These are phyloP conservation scores for Bothrops jararaca DNA, from an alignment of 2,113 vertebrate genomes.

Conservation along the genomic window DNA sequence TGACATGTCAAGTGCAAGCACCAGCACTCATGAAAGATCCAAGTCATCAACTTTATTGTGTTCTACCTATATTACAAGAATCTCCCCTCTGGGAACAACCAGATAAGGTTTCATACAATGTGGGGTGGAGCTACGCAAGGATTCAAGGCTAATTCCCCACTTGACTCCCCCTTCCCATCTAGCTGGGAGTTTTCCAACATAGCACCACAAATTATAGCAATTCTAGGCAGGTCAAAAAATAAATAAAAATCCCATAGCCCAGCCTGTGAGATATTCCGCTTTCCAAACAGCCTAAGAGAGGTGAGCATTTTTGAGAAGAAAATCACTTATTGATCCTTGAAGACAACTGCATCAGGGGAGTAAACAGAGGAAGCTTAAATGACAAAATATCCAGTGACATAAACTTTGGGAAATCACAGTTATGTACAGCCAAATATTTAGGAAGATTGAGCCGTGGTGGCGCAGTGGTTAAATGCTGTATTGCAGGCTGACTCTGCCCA, in stretches of 20 bases:
- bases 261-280: background rate
- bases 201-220: background rate
- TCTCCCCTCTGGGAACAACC: background rate
- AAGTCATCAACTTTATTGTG: background rate
- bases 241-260: background rate
- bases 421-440: background rate
- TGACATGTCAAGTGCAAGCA: background rate
- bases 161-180: background rate
- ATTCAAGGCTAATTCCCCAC: background rate
- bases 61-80: background rate
- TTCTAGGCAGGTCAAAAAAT: background rate
- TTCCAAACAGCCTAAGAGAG: background rate
- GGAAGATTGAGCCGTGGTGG: background rate
- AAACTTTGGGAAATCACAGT: background rate
- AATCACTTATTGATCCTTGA: background rate
- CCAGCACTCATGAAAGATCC: background rate
- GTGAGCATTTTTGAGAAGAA: background rate
- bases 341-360: background rate
- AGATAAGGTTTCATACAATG: background rate
- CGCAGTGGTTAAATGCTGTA: background rate
- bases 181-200: background rate
- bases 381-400: background rate
- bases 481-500: background rate
- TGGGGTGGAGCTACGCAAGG: background rate
- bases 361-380: background rate